phyloP scores from a whole-genome alignment of 64 coral and sea anemone species.

The Montipora efflorescens region DNA sequence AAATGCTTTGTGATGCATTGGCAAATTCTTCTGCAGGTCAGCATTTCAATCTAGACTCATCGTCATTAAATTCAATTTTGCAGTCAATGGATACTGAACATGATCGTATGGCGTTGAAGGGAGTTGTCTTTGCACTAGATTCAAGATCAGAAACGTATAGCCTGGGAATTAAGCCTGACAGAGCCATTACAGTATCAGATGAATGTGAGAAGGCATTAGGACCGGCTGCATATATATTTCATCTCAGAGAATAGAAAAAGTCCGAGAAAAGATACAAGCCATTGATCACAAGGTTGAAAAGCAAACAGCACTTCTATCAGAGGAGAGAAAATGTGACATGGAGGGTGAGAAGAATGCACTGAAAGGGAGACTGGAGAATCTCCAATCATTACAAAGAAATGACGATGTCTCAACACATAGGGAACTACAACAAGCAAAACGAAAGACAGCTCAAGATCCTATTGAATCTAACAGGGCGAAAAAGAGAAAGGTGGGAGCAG shows the following conservation, averaged over 20 bases:
- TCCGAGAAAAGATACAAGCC: conserved; percentile 50
- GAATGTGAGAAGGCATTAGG: conserved; percentile 56
- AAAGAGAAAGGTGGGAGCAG: conserved; percentile 49
- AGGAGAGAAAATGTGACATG: conserved; percentile 34
- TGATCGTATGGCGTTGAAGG: conserved; percentile 36
- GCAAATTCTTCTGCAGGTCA: background rate
- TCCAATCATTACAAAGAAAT: conserved; percentile 47
- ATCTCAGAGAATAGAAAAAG: conserved; percentile 64
- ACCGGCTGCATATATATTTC: conserved; percentile 61
- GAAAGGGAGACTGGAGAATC: conserved; percentile 48
- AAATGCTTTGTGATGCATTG: conserved; percentile 28
- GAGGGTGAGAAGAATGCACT: conserved; percentile 59
- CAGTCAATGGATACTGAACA: conserved; percentile 41
- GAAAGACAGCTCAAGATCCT: conserved; percentile 55
- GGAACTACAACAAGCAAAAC: conserved; percentile 33
- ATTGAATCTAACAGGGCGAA: conserved; percentile 25
- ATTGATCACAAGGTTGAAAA: conserved; percentile 46
- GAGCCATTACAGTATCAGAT: conserved; percentile 46
- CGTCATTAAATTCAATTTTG: conserved; percentile 28
- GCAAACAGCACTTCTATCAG: conserved; percentile 56
- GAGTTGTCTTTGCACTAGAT: conserved; percentile 50
- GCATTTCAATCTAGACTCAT: conserved; percentile 19
- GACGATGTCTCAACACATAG: conserved; percentile 26
- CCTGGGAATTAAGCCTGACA: conserved; percentile 58
- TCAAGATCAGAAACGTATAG: conserved; percentile 47